Conservation (phyloP, 2,113 vertebrate genomes). For the Chaenogobius annularis region DNA sequence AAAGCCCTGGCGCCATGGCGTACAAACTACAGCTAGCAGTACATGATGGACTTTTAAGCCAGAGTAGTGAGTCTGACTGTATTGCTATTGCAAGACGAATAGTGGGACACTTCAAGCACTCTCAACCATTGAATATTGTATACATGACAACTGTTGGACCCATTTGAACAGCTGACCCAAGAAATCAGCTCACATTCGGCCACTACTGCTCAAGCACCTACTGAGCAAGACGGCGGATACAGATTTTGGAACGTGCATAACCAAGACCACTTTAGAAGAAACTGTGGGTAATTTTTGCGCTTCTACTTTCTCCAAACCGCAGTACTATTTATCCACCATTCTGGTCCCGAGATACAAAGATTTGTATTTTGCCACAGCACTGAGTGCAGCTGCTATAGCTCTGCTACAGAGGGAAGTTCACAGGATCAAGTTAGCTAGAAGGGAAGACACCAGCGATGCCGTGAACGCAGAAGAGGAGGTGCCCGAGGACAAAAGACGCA, state of each 20-base stretch:
- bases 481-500: not conserved
- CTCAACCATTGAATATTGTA: not conserved
- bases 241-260: not conserved
- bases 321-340: not conserved
- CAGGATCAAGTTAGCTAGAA: not conserved
- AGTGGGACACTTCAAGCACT: not conserved
- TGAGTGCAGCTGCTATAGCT: not conserved
- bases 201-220: not conserved
- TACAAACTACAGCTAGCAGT: not conserved
- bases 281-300: not conserved
- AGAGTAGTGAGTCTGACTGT: not conserved
- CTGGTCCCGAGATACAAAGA: conserved; percentile 9
- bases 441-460: not conserved
- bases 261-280: not conserved
- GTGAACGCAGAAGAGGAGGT: not conserved
- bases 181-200: not conserved
- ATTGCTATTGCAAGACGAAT: not conserved
- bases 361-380: conserved; percentile 5
- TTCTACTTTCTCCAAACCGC: not conserved
- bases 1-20: not conserved
- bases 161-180: not conserved
- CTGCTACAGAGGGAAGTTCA: not conserved
- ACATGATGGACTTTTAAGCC: conserved; percentile 3
- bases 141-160: not conserved
- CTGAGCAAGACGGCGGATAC: not conserved